phyloP scores from a whole-genome alignment of 2,113 vertebrate genomes.

The Halcyon malimbica region DNA sequence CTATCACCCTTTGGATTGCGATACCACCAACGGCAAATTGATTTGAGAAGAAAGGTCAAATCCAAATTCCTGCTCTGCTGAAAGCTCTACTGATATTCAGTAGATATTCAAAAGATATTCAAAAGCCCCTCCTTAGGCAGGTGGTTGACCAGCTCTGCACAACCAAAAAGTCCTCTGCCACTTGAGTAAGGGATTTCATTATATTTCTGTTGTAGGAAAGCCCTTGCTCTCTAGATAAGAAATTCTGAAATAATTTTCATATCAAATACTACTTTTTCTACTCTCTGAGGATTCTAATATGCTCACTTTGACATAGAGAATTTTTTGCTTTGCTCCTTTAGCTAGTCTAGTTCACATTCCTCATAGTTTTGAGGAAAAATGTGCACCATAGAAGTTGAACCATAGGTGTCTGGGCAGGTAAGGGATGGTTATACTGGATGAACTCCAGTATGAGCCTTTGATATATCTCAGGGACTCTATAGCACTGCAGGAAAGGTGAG shows the following conservation, averaged over 20 bases:
- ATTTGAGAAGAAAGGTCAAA: background rate
- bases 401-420: background rate
- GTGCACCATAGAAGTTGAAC: background rate
- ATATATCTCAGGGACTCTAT: background rate
- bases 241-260: background rate
- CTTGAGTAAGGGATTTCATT: background rate
- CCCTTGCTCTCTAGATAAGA: background rate
- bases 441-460: background rate
- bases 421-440: background rate
- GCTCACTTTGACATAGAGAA: background rate
- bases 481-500: background rate
- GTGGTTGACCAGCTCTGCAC: background rate
- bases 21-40: background rate
- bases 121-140: background rate
- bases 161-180: background rate
- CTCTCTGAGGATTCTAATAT: background rate
- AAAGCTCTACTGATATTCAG: background rate
- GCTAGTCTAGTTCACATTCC: background rate
- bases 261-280: background rate
- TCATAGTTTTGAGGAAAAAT: background rate
- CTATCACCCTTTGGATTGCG: background rate
- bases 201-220: background rate
- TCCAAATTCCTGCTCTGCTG: background rate
- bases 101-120: background rate
- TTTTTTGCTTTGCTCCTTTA: background rate